Evolutionary conservation across 2,888 invertebrate species (phyloP).

Genomic region (Drosophila neutralis): DNA sequence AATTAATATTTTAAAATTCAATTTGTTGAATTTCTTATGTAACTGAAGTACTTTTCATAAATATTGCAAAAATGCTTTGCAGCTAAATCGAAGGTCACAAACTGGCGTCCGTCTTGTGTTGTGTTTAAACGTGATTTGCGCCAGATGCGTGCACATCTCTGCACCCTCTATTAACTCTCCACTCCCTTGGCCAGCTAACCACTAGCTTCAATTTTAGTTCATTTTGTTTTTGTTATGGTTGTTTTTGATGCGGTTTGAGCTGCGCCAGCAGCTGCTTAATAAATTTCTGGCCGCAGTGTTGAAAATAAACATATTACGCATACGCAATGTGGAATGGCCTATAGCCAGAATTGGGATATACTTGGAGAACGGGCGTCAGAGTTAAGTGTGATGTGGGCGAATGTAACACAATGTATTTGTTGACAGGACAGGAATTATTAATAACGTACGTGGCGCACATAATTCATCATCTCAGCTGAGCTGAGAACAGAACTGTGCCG

Average conservation of each 20-base stretch:
- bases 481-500: background rate
- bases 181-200: background rate
- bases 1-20: background rate
- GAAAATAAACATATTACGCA: constrained; percentile 75
- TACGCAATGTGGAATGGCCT: constrained; percentile 61
- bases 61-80: constrained; percentile 19
- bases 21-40: background rate
- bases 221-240: constrained; percentile 16
- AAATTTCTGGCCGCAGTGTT: constrained; percentile 61
- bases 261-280: constrained; percentile 67
- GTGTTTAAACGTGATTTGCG: constrained; percentile 47
- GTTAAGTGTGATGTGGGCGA: constrained; percentile 25
- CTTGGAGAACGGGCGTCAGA: background rate
- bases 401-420: constrained; percentile 74
- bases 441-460: constrained; percentile 81
- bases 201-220: constrained; percentile 25
- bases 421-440: constrained; percentile 83
- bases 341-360: constrained; percentile 10
- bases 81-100: constrained; percentile 19
- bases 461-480: constrained; percentile 72
- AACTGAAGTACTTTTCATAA: constrained; percentile 13
- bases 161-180: background rate
- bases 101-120: constrained; percentile 34
- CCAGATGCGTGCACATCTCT: constrained; percentile 29
- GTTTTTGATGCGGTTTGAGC: constrained; percentile 25